A percentile compares a stretch with the other conserved stretches of the same genome.
Conservation (phyloP, 2,113 vertebrate genomes). For the Vulpes vulpes region DNA sequence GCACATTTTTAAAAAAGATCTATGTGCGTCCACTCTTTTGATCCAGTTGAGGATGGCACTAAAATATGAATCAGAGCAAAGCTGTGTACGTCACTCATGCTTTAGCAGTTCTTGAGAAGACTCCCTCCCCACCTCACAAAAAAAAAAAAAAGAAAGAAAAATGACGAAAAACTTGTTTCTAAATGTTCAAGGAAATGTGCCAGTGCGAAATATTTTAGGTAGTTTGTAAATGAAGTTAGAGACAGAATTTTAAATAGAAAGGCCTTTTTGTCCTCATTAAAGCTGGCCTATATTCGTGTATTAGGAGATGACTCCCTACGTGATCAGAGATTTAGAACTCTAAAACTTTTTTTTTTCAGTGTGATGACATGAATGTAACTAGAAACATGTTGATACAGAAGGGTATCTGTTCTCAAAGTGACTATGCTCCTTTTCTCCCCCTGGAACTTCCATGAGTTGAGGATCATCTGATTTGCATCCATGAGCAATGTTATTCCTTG, state of each 20-base stretch:
- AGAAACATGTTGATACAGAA: constrained; percentile 66
- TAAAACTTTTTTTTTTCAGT: constrained; percentile 57
- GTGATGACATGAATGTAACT: constrained; percentile 63
- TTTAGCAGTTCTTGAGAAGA: constrained; percentile 34
- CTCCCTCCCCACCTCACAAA: neutral
- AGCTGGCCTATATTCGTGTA: constrained; percentile 41
- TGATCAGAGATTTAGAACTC: constrained; percentile 58
- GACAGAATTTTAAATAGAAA: constrained; percentile 68
- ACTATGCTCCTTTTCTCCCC: constrained; percentile 69
- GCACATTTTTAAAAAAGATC: neutral
- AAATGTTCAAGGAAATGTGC: constrained; percentile 36
- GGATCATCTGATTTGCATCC: constrained; percentile 72
- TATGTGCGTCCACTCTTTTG: neutral
- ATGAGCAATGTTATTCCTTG: constrained; percentile 76
- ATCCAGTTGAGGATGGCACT: constrained; percentile 18
- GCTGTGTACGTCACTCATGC: constrained; percentile 42
- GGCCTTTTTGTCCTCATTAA: constrained; percentile 58
- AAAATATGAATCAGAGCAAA: constrained; percentile 36
- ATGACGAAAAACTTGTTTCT: constrained; percentile 37
- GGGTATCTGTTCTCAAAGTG: constrained; percentile 70
- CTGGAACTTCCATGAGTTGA: constrained; percentile 74
- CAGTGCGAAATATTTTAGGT: constrained; percentile 60
- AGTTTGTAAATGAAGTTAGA: constrained; percentile 56
- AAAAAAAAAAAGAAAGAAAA: neutral
- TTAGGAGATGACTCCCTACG: constrained; percentile 62